Evolutionary conservation across 2,888 invertebrate genomes (phyloP).

Genomic region (Stramonita haemastoma): DNA sequence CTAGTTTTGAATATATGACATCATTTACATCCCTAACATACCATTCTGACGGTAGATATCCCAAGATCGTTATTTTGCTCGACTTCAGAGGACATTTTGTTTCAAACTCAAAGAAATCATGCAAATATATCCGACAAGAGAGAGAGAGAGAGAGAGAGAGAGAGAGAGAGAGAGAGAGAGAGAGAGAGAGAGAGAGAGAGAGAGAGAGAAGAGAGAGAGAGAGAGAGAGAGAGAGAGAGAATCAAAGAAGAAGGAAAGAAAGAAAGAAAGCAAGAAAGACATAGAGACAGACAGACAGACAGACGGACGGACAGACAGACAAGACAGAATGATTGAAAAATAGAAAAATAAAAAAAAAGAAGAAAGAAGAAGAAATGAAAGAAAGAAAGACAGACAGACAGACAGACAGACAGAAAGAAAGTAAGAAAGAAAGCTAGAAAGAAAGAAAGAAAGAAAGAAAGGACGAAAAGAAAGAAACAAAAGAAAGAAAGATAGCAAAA

Average conservation of each 20-base stretch:
- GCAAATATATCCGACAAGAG: no score
- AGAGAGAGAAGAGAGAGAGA: not conserved
- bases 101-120: no score
- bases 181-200: not conserved
- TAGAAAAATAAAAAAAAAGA: not conserved
- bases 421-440: not conserved
- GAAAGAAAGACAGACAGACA: not conserved
- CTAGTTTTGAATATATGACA: no score
- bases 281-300: not conserved
- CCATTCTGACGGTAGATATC: no score
- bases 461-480: not conserved
- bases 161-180: not conserved
- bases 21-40: no score
- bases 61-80: no score
- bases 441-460: not conserved
- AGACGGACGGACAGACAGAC: not conserved
- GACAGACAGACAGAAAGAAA: not conserved
- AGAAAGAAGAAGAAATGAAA: not conserved
- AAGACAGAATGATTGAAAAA: not conserved
- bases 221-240: not conserved
- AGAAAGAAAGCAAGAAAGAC: not conserved
- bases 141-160: no score
- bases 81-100: no score
- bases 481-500: not conserved
- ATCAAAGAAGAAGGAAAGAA: not conserved